Base-by-base conservation (phyloP, 2,113 vertebrate species). In the Chionomys nivalis region DNA sequence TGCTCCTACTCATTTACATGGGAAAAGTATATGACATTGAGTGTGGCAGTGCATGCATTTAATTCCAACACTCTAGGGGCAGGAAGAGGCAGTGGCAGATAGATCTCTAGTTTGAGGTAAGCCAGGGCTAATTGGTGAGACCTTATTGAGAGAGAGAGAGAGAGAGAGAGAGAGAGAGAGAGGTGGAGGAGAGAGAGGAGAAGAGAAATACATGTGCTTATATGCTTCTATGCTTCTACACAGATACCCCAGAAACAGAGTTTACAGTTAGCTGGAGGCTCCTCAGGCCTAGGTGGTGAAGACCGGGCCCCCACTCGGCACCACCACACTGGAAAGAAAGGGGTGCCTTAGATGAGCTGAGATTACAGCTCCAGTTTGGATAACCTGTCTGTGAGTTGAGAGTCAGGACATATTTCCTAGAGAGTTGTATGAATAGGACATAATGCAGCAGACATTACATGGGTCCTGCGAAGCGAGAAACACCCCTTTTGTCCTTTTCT, bases 121-220 rank as follows among this genome's bases (percentile, higher is more conserved):
- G 55, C 23, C 36, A 17, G 55, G 55, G 55, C 36, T 82, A 82
- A 61, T 55, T 61, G 9, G 36, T 17, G 3, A 58, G 36, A 24
- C 11, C 5, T 33, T 36, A 5, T 5, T 0, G 7, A 21, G 7
- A n/a, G 36, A 10, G 70, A 39, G 36, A 23, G 17, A 39, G 36
- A 4, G 19, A 10, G n/a, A 7, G 14, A 39, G 36, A 39, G 17
- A 28, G 26, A 77, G 26, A 31, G 28, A 31, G 28, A 24, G 42
- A 21, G 19, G 55, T 17, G 55, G 55, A 11, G 21, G 4, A 26
- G 65, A 66, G 65, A 66, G 65, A 31, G 66, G 65, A 31, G 33
- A 36, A 36, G 6, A 63, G n/a, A 42, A 17, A 83, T 4, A 9
- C 81, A 14, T 12, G 23, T 61, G 79, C 36, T 14, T 28, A 17